Evolutionary conservation across 2,888 invertebrate genomes (phyloP).

Genomic region (Lasioglossum figueresi): DNA sequence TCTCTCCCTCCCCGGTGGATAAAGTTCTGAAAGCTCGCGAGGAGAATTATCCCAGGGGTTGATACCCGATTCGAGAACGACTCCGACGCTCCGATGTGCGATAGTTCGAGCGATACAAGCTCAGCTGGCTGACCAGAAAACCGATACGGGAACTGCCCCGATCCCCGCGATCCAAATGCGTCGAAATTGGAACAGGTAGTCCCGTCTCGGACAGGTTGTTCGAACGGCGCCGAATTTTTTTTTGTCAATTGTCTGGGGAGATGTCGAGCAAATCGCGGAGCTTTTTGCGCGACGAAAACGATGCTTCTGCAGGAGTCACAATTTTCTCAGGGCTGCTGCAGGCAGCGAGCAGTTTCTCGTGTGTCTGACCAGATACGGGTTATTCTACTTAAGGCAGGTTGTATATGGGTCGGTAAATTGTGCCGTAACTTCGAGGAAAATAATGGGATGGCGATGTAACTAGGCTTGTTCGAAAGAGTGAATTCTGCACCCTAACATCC

Average conservation of each 20-base stretch:
- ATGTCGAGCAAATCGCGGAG: conserved; percentile 29
- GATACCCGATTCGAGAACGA: not conserved
- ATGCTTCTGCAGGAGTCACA: conserved; percentile 15
- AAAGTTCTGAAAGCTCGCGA: not conserved
- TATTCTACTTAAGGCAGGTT: conserved; percentile 21
- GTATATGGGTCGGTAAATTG: not conserved
- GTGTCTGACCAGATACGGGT: conserved; percentile 1
- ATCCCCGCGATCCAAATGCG: not conserved
- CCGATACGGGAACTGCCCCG: not conserved
- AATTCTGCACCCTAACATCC: not conserved
- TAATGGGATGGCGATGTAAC: not conserved
- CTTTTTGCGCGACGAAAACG: conserved; percentile 24
- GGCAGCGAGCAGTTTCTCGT: conserved; percentile 23
- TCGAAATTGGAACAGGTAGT: conserved; percentile 9
- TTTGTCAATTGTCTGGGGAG: not conserved
- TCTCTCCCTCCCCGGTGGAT: not conserved
- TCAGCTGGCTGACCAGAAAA: not conserved
- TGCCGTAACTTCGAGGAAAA: not conserved
- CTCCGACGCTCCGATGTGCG: not conserved
- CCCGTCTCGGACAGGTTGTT: conserved; percentile 5
- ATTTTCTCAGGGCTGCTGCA: not conserved
- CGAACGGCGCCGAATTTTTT: not conserved
- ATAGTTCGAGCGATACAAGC: conserved; percentile 14
- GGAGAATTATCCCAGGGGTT: not conserved
- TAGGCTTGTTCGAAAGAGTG: not conserved